These are phyloP conservation scores for Limonius californicus DNA, from an alignment of 1,140 invertebrate genomes.

Conservation along the genomic window DNA sequence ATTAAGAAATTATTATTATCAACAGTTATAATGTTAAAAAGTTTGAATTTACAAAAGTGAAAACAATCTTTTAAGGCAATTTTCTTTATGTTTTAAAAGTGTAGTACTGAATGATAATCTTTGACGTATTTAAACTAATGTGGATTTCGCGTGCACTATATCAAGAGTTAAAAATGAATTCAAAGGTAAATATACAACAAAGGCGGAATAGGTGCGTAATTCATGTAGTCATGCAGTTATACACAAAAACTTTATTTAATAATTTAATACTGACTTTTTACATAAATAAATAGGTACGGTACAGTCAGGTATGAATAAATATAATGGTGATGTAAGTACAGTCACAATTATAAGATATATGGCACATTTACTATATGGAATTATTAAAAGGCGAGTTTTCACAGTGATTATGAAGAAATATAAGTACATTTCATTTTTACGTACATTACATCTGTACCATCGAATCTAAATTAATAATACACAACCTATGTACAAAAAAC, in stretches of 20 bases:
- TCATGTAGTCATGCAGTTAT: no score
- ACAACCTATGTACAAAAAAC: slow-evolving; percentile 19
- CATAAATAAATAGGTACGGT: slow-evolving; percentile 11
- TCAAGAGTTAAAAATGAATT: no score
- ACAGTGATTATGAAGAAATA: slow-evolving; percentile 17
- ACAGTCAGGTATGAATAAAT: slow-evolving; percentile 17
- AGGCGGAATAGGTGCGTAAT: no score
- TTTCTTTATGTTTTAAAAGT: no score
- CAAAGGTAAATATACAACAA: no score
- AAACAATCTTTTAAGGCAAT: neutral
- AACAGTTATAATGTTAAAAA: no score
- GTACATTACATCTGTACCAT: slow-evolving; percentile 23
- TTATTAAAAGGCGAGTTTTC: slow-evolving; percentile 22
- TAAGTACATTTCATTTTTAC: slow-evolving; percentile 14
- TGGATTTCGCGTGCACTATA: no score
- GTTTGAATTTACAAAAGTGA: no score
- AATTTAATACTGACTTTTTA: slow-evolving; percentile 26
- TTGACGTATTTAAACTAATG: no score
- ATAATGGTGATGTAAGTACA: slow-evolving; percentile 20
- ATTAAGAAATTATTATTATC: no score
- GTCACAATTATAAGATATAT: slow-evolving; percentile 20
- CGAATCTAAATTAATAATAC: slow-evolving; percentile 24
- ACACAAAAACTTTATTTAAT: slow-evolving; percentile 24
- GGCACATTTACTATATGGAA: slow-evolving; percentile 23
- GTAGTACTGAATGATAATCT: no score